Percentiles rank a stretch among this genome's conserved stretches.
phyloP scores from a whole-genome alignment of 64 coral and sea anemone genomes.

The Montipora efflorescens region DNA sequence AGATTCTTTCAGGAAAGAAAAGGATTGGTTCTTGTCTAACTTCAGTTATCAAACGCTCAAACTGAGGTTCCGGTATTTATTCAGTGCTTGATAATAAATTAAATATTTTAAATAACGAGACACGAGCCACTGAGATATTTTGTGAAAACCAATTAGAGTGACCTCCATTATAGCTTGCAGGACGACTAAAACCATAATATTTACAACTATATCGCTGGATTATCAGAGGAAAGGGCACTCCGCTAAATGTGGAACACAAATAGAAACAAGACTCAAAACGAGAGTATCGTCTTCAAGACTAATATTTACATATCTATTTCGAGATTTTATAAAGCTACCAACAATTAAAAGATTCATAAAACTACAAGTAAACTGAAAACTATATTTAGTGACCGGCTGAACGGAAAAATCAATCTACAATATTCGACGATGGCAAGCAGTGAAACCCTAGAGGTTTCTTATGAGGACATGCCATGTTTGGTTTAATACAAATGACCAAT shows the following conservation, averaged over 20 bases:
- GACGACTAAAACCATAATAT: no score
- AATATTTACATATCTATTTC: not conserved
- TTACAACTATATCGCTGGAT: no score
- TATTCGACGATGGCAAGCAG: not conserved
- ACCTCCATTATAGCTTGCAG: not conserved
- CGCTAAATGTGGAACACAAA: not conserved
- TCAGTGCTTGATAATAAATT: not conserved
- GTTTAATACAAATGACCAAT: not conserved
- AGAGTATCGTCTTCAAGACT: not conserved
- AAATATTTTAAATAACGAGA: not conserved
- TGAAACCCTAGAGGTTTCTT: not conserved
- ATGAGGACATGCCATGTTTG: not conserved
- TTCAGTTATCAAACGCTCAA: not conserved
- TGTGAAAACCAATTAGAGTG: not conserved
- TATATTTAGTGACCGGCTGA: not conserved
- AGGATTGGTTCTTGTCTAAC: no score
- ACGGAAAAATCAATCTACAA: not conserved
- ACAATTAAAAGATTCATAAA: constrained; percentile 7
- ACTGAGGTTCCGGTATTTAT: not conserved
- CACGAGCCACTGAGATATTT: not conserved
- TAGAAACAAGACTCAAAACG: not conserved
- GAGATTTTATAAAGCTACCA: not conserved
- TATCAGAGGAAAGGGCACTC: no score
- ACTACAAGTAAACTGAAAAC: not conserved
- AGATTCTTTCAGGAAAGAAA: not conserved